Percentiles rank a stretch among this genome's conserved stretches.
These are phyloP conservation scores for Poecilia gillii DNA, from an alignment of 2,797 vertebrate genomes.

Conservation along the genomic window DNA sequence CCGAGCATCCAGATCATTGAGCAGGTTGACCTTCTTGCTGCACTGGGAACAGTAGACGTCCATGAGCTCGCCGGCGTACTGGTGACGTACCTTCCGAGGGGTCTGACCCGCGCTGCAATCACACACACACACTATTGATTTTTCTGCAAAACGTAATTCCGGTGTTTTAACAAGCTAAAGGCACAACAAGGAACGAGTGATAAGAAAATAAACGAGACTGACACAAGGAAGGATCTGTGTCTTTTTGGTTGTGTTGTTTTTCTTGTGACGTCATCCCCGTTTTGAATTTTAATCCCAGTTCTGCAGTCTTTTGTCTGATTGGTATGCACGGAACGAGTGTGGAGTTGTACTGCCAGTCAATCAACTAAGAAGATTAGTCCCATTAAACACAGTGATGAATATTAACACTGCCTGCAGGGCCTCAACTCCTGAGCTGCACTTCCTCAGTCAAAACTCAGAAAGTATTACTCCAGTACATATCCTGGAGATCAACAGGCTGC, in stretches of 20 bases:
- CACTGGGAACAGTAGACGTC: slow-evolving; percentile 98
- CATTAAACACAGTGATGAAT: slow-evolving; percentile 69
- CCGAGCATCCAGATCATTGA: slow-evolving; percentile 94
- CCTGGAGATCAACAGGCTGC: slow-evolving; percentile 15
- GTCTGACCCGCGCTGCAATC: slow-evolving; percentile 91
- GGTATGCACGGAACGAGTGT: slow-evolving; percentile 57
- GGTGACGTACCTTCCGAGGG: slow-evolving; percentile 87
- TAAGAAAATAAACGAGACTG: not conserved
- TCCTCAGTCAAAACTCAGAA: slow-evolving; percentile 36
- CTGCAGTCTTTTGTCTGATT: slow-evolving; percentile 60
- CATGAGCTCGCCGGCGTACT: slow-evolving; percentile 86
- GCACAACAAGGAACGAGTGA: not conserved
- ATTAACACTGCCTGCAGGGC: slow-evolving; percentile 65
- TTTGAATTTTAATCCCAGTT: slow-evolving; percentile 56
- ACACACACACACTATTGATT: slow-evolving; percentile 21
- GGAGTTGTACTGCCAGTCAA: slow-evolving; percentile 43
- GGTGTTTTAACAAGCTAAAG: not conserved
- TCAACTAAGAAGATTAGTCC: slow-evolving; percentile 63
- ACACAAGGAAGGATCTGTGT: not conserved
- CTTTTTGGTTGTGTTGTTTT: not conserved
- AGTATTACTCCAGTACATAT: slow-evolving; percentile 43
- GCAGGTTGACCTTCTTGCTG: slow-evolving; percentile 95
- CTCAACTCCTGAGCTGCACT: slow-evolving; percentile 44
- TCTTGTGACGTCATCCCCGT: slow-evolving; percentile 30
- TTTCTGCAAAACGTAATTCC: not conserved